Evolutionary conservation across 2,888 invertebrate genomes (phyloP), one percentile per base, ranked within the genome.

Genomic region (Polymixis lichenea): DNA sequence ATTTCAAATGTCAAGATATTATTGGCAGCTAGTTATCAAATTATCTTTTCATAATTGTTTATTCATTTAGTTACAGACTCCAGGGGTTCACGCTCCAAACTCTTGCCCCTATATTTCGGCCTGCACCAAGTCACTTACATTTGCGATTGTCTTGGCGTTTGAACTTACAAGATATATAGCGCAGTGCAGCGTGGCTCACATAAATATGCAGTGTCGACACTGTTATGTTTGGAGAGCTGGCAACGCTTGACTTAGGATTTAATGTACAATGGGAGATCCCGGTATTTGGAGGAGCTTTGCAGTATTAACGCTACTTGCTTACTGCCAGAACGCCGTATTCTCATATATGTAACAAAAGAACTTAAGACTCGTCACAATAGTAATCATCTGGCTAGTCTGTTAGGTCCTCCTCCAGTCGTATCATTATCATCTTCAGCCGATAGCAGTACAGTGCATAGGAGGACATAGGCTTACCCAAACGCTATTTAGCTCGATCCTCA

Each of bases 121-220:
- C 25, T 70, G 70, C 76, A 78, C 66, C 72, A 82, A 88, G 87
- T 88, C 86, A 86, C 83, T 88, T 80, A 76, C 88, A 89, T 86
- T 83, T 80, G 86, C 67, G 74, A 87, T 88, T 86, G 90, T 89
- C 90, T 89, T 76, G 77, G 78, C 76, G 82, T 84, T 86, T 86
- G 80, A 87, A 86, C 87, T 84, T 76, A 64, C 75, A 81, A 90
- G 86, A 88, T 88, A 82, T 83, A 83, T 74, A 58, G 83, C 61
- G 2, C 17, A 25, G 51, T 60, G 74, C 72, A 76, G 65, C 68
- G 73, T 53, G 38, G 67, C 66, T 75, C 78, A 78, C 85, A 85
- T 82, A 87, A 80, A 84, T 83, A 82, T 76, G 66, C 78, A 75
- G 65, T 72, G 86, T 66, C 73, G 80, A 61, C 83, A 67, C 25